Conservation (phyloP, 2,113 vertebrate species). For the Axis porcinus region DNA sequence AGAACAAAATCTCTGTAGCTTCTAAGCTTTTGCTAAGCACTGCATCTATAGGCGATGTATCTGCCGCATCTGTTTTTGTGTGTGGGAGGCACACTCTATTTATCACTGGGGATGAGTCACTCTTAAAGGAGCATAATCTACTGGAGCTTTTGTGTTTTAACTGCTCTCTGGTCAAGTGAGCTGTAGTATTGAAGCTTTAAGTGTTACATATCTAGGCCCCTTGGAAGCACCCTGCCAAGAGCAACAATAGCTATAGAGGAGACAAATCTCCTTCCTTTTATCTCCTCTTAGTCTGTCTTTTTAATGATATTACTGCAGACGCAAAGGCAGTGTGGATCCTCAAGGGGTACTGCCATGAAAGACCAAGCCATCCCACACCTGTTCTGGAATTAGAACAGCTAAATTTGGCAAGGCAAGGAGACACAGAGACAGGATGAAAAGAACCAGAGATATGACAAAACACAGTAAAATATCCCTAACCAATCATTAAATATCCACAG, state of each 20-base stretch:
- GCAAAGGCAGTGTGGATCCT: background rate
- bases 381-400: constrained; percentile 15
- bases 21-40: background rate
- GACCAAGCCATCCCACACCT: constrained; percentile 8
- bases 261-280: constrained; percentile 1
- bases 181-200: constrained; percentile 57
- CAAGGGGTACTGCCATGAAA: background rate
- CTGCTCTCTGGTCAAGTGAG: constrained; percentile 22
- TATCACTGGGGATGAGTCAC: constrained; percentile 63
- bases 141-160: constrained; percentile 51
- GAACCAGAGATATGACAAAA: background rate
- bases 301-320: background rate
- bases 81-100: constrained; percentile 55
- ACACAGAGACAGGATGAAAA: background rate
- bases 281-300: constrained; percentile 35
- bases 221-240: constrained; percentile 46
- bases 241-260: constrained; percentile 24
- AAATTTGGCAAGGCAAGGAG: background rate
- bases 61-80: constrained; percentile 60
- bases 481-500: background rate
- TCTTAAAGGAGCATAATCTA: constrained; percentile 23
- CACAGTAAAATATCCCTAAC: background rate
- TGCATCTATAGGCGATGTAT: background rate
- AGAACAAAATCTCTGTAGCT: constrained; percentile 16
- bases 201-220: constrained; percentile 40